Percentiles rank a stretch among this genome's conserved stretches.
These are phyloP conservation scores for Synergus umbraculus DNA, from an alignment of 2,888 invertebrate genomes.

Conservation along the genomic window DNA sequence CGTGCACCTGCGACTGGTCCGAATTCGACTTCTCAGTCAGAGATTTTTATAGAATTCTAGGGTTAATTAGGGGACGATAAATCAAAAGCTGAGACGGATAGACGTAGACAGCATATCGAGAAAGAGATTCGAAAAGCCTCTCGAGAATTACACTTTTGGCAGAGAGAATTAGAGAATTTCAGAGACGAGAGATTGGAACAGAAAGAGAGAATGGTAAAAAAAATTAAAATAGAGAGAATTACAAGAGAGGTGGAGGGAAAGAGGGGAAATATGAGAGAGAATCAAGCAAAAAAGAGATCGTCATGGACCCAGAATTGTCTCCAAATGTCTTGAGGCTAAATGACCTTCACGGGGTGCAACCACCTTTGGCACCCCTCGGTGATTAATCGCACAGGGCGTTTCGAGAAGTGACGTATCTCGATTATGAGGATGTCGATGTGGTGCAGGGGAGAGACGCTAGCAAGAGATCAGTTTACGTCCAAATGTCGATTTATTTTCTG, in stretches of 20 bases:
- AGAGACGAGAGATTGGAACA: constrained; percentile 38
- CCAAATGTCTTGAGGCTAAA: constrained; percentile 53
- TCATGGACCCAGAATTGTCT: constrained; percentile 55
- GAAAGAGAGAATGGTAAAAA: constrained; percentile 51
- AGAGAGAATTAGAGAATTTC: constrained; percentile 46
- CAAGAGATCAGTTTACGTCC: not conserved
- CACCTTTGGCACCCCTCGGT: constrained; percentile 41
- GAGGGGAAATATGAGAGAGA: constrained; percentile 38
- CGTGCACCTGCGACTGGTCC: not conserved
- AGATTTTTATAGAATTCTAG: constrained; percentile 67
- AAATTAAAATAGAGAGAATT: constrained; percentile 42
- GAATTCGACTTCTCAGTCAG: constrained; percentile 41
- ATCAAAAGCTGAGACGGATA: constrained; percentile 65
- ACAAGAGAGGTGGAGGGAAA: constrained; percentile 46
- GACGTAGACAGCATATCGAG: constrained; percentile 56
- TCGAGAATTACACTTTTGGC: constrained; percentile 59
- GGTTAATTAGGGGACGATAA: constrained; percentile 70
- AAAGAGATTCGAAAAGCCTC: constrained; percentile 56
- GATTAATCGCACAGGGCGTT: constrained; percentile 51
- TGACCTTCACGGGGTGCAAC: constrained; percentile 55
- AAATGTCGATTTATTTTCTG: constrained; percentile 12
- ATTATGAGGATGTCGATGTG: constrained; percentile 49
- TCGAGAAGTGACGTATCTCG: constrained; percentile 50
- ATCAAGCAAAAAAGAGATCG: constrained; percentile 55
- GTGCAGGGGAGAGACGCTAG: not conserved